These are phyloP conservation scores for Flexamia atlantica DNA, from an alignment of 2,888 invertebrate species.

Conservation along the genomic window DNA sequence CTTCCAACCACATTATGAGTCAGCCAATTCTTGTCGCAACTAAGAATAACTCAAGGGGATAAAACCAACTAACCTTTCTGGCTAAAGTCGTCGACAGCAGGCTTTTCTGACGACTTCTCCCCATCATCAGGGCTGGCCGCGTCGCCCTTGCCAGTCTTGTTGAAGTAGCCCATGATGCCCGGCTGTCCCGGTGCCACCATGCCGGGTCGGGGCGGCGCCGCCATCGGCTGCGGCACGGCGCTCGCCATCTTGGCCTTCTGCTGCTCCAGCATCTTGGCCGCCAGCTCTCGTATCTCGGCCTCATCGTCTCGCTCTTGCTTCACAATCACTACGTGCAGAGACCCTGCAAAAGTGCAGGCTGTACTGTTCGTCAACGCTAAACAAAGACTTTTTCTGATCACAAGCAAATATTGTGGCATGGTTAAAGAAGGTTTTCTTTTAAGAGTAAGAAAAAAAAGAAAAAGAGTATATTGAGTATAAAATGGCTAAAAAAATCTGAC, in stretches of 20 bases:
- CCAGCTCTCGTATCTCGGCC: conserved; percentile 91
- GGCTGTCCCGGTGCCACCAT: conserved; percentile 71
- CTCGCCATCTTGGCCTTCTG: conserved; percentile 84
- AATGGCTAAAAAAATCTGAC: too few species aligned
- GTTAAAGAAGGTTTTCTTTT: too few species aligned
- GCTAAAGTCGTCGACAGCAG: conserved; percentile 71
- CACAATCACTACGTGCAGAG: conserved; percentile 59
- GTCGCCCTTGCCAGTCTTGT: conserved; percentile 24
- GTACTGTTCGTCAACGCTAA: conserved; percentile 40
- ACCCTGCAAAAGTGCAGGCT: conserved; percentile 32
- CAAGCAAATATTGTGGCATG: too few species aligned
- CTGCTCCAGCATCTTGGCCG: conserved; percentile 91
- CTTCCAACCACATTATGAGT: too few species aligned
- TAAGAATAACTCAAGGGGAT: background rate
- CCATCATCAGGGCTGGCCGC: conserved; percentile 72
- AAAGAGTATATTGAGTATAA: too few species aligned
- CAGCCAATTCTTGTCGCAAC: too few species aligned
- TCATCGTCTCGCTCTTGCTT: conserved; percentile 86
- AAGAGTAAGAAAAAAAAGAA: too few species aligned
- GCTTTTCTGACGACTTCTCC: conserved; percentile 72
- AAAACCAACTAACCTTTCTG: conserved; percentile 69
- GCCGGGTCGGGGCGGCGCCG: conserved; percentile 72
- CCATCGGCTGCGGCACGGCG: conserved; percentile 69
- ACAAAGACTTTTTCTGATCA: too few species aligned
- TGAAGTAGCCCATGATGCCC: conserved; percentile 62